phyloP scores from a whole-genome alignment of 1,140 invertebrate species.

The Arion vulgaris region DNA sequence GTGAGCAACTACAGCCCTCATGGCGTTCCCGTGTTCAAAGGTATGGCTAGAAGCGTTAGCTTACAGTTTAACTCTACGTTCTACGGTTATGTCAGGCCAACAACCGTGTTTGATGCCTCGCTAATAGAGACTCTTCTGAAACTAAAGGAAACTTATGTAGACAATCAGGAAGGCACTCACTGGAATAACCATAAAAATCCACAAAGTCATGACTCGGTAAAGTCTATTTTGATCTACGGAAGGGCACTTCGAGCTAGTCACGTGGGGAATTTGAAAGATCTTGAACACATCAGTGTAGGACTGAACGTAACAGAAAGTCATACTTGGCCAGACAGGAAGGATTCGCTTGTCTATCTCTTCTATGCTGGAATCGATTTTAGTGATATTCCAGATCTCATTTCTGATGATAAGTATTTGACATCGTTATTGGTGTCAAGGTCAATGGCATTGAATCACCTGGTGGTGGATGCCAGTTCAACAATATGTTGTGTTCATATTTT shows the following conservation, averaged over 20 bases:
- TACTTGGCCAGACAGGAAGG: not conserved
- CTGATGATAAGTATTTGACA: slow-evolving; percentile 13
- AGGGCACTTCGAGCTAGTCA: not conserved
- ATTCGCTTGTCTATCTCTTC: not conserved
- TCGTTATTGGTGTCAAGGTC: slow-evolving; percentile 1
- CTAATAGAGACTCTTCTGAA: slow-evolving; percentile 8
- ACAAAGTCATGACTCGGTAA: not conserved
- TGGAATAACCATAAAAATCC: not conserved
- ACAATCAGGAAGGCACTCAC: not conserved
- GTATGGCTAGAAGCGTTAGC: not conserved
- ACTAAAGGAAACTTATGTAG: not conserved
- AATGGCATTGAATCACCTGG: not conserved
- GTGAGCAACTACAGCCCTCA: not conserved
- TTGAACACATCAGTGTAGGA: not conserved
- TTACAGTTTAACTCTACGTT: slow-evolving; percentile 17
- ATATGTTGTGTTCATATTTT: not conserved
- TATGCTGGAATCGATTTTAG: not conserved
- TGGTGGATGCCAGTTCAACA: not conserved
- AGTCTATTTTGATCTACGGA: not conserved
- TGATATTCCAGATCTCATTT: slow-evolving; percentile 14
- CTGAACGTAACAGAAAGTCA: not conserved
- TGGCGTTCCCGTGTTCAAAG: slow-evolving; percentile 14
- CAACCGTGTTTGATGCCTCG: slow-evolving; percentile 10
- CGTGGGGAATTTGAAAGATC: not conserved
- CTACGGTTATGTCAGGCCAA: slow-evolving; percentile 23